Evolutionary conservation across 1,140 invertebrate genomes (phyloP), one percentile per base, ranked within the genome.

Genomic region (Dryas iulia): DNA sequence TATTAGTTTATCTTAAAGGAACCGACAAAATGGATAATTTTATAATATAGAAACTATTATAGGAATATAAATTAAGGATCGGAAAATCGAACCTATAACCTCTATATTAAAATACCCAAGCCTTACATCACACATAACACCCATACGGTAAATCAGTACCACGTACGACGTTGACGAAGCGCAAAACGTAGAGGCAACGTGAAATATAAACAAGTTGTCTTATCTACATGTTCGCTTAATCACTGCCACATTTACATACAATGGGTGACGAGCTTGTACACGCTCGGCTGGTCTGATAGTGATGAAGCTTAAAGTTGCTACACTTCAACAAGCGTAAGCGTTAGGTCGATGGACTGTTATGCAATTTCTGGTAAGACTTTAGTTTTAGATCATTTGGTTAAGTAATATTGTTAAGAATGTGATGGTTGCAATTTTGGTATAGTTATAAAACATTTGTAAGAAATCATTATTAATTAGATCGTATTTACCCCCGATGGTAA

Each of bases 161-260:
- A 11, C n/a, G 3, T 14, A 39, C 53, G 53, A 56, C 53, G 24
- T 56, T 25, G 24, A 56, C 53, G 52, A 5, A 54, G 23, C 52
- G 52, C 52, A 39, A 39, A 39, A 39, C 35, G 35, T 6, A 39
- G 52, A 54, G 21, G 3, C 24, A 26, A 56, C 24, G 11, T 26
- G 24, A 56, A 56, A 56, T 25, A 56, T 63, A 58, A 56, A 63
- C 35, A 60, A 67, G 26, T 59, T 59, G 61, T 64, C 24, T 47
- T 18, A 53, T 72, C 71, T 72, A 30, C 56, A 30, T 47, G 10
- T 11, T 25, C 52, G 60, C 59, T 66, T 67, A 71, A 59, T 76
- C 67, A 71, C 28, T 72, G 67, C 24, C 68, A 57, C 59, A 72
- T 72, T 69, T 70, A 58, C 69, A 74, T 74, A 77, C 72, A 77